A percentile compares a stretch with the other conserved stretches of the same genome.
phyloP scores from a whole-genome alignment of 2,113 vertebrate genomes.

The Rostratula benghalensis region DNA sequence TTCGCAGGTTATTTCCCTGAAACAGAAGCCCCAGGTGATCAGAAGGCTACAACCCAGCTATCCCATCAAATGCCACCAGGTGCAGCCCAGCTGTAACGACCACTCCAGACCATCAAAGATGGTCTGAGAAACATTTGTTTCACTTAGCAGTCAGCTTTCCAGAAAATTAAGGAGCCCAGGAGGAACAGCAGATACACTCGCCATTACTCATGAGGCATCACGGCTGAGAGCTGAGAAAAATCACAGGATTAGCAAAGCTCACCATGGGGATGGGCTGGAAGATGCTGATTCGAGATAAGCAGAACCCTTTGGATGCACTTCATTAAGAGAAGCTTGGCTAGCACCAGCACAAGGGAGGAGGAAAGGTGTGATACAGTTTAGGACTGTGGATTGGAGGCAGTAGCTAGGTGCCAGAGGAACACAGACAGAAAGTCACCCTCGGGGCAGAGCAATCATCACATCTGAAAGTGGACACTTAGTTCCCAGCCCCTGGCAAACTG shows the following conservation, averaged over 20 bases:
- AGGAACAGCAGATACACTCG: background rate
- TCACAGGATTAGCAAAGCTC: background rate
- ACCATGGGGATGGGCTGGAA: fast-evolving
- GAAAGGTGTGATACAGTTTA: background rate
- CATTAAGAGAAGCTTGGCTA: background rate
- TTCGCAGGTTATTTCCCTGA: conserved; percentile 93
- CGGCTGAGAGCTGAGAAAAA: background rate
- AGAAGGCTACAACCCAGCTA: background rate
- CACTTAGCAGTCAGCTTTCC: background rate
- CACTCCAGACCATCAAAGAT: background rate
- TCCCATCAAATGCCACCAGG: background rate
- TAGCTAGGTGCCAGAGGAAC: fast-evolving
- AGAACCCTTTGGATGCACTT: background rate
- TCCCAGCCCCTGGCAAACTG: background rate
- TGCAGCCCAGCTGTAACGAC: background rate
- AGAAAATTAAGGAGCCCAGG: background rate
- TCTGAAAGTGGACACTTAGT: background rate
- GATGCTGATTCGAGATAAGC: background rate
- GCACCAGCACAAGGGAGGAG: background rate
- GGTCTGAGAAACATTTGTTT: background rate
- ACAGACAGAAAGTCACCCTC: background rate
- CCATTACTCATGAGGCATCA: background rate
- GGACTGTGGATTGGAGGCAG: background rate
- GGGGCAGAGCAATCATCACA: background rate
- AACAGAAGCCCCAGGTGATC: background rate